Evolutionary conservation across 2,113 vertebrate species (phyloP).

Genomic region (Tympanuchus pallidicinctus): DNA sequence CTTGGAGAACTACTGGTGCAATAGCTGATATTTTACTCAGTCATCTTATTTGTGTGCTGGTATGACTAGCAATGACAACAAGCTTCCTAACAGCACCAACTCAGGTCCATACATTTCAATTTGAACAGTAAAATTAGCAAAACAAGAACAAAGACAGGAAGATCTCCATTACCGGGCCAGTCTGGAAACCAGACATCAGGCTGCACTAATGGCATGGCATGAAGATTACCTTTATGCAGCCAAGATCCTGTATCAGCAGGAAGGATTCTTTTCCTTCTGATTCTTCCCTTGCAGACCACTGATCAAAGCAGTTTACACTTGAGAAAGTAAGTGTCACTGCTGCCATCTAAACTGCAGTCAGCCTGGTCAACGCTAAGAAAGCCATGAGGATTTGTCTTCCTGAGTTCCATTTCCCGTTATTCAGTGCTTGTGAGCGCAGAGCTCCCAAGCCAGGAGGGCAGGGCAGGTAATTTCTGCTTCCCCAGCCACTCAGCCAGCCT

Average conservation of each 20-base stretch:
- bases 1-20: background rate
- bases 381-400: background rate
- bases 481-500: background rate
- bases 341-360: background rate
- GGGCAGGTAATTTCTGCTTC: background rate
- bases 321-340: background rate
- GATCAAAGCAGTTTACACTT: background rate
- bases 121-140: background rate
- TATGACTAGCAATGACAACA: background rate
- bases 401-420: conserved; percentile 11
- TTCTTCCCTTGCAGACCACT: background rate
- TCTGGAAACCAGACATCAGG: background rate
- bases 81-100: background rate
- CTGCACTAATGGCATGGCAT: accelerated
- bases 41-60: background rate
- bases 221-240: background rate
- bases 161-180: background rate
- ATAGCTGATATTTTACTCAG: background rate
- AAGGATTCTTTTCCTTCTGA: background rate
- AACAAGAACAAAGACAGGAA: background rate
- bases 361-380: background rate
- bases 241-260: accelerated
- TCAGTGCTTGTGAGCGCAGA: background rate
- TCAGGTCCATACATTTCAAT: background rate
- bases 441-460: background rate